Base-by-base conservation (phyloP, 2,113 vertebrate genomes). In the Corythornis vintsioides region DNA sequence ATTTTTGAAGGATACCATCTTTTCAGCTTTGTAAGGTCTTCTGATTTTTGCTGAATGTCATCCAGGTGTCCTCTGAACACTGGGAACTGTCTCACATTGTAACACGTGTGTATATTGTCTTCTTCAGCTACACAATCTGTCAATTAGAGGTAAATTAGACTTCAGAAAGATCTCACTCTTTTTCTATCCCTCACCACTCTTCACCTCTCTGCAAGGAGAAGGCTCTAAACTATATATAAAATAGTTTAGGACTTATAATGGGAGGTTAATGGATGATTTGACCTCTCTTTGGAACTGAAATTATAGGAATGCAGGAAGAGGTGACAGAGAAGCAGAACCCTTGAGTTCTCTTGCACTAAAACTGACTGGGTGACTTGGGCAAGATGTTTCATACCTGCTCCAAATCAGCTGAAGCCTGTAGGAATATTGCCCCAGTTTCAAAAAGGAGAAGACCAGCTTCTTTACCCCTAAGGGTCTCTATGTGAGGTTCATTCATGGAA, bases 221-320 rank as follows among this genome's bases (percentile, higher is more conserved):
- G 15, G 19, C 20, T 82, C 33, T 72, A 79, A 80, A 77, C 59
- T 21, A 83, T 25, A 83, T 25, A 74, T 13, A 53, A 85, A 70
- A 79, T 67, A 86, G 69, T 94, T 74, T 81, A 83, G 33, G 21
- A n/a, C 9, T 80, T 81, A 40, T 33, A 77, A 53, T 52, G 50
- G 5, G 60, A 92, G 40, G 57, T 86, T 91, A 91, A 80, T 92
- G 64, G 48, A 83, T 89, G 5, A 85, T 71, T 70, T 89, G 45
- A 64, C 92, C 56, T 57, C 31, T 22, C 52, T 74, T 85, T n/a
- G 48, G n/a, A 21, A n/a, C 86, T 85, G 88, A 70, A 80, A 89
- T 77, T 56, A 73, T 50, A 26, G 29, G 20, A 71, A 79, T 72
- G 9, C 28, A 83, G 22, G 28, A 85, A 71, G 28, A 91, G 38